Evolutionary conservation across 2,113 vertebrate species (phyloP), one percentile per base, ranked within the genome.

Genomic region (Caracal caracal): DNA sequence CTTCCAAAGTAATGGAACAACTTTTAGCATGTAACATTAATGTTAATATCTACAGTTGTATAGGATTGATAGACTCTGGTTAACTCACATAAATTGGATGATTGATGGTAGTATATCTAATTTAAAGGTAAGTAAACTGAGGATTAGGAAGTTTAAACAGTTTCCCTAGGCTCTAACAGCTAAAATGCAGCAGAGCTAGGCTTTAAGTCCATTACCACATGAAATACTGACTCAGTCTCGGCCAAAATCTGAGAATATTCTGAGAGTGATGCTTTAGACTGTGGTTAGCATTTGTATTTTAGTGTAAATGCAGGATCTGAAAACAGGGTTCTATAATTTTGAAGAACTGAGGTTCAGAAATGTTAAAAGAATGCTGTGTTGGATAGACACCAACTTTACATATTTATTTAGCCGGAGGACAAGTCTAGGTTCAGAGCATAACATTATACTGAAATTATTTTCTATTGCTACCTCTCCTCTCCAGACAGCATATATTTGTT

Each of bases 401-500:
- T 79, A 65, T 40, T 90, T 81, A 94, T 56, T 78, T 93, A 85
- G 73, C 86, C 17, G 86, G 43, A 76, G 51, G 90, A 26, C 26
- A 88, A 37, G 73, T 85, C 83, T 76, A 49, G 49, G n/a, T 78
- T 95, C 53, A 94, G 47, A 95, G 26, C 11, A 82, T 85, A 86
- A 40, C 13, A 63, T 75, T 88, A 76, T 80, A 78, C 65, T 81
- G 47, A 95, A 96, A 89, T 92, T 97, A 94, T 61, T 94, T 97
- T 96, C 11, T 94, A 0, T 94, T 96, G 40, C 43, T 40, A 33
- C 2, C 4, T 95, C 26, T 92, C 17, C 15, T 84, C 47, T 24
- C n/a, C 63, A 95, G 33, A 26, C 3, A 79, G 6, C 35, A 93
- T 28, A 16, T 79, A 88, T 65, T 84, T 92, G 70, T 80, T 90